phyloP scores from a whole-genome alignment of 2,888 invertebrate genomes.

The Lasioglossum zephyrum region DNA sequence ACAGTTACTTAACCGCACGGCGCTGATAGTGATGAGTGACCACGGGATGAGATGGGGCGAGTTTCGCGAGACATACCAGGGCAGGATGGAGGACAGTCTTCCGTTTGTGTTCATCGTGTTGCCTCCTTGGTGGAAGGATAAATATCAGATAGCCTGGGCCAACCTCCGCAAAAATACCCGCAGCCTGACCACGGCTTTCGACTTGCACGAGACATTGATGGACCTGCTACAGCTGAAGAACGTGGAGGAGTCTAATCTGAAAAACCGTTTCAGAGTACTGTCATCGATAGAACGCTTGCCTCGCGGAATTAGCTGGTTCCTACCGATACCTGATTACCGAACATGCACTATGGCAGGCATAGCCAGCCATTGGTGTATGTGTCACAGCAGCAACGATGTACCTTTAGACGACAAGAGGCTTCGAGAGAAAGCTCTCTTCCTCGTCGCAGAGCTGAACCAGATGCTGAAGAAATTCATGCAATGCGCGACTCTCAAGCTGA shows the following conservation, averaged over 20 bases:
- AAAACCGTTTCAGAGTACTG: constrained; percentile 79
- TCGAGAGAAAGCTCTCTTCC: constrained; percentile 86
- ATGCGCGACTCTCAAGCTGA: constrained; percentile 88
- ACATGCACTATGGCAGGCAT: constrained; percentile 92
- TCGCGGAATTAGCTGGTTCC: constrained; percentile 91
- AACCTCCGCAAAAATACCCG: constrained; percentile 89
- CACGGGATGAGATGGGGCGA: constrained; percentile 95
- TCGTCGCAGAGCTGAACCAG: constrained; percentile 88
- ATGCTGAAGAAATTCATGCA: constrained; percentile 87
- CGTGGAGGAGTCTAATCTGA: constrained; percentile 83
- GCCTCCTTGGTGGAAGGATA: constrained; percentile 89
- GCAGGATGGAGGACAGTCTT: constrained; percentile 93
- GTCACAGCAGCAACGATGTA: constrained; percentile 89
- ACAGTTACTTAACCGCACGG: constrained; percentile 88
- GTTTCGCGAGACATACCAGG: constrained; percentile 93
- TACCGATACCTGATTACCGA: constrained; percentile 89
- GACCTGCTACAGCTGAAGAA: constrained; percentile 88
- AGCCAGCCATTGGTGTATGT: constrained; percentile 95
- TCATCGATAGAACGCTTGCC: constrained; percentile 74
- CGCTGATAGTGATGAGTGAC: constrained; percentile 92
- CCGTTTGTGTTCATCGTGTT: constrained; percentile 91
- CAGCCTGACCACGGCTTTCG: constrained; percentile 93
- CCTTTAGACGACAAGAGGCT: constrained; percentile 86
- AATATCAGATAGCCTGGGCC: constrained; percentile 87
- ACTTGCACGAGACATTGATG: constrained; percentile 91